These are phyloP conservation scores for Troglohyphantes excavatus DNA, from an alignment of 2,888 invertebrate species.

Conservation along the genomic window DNA sequence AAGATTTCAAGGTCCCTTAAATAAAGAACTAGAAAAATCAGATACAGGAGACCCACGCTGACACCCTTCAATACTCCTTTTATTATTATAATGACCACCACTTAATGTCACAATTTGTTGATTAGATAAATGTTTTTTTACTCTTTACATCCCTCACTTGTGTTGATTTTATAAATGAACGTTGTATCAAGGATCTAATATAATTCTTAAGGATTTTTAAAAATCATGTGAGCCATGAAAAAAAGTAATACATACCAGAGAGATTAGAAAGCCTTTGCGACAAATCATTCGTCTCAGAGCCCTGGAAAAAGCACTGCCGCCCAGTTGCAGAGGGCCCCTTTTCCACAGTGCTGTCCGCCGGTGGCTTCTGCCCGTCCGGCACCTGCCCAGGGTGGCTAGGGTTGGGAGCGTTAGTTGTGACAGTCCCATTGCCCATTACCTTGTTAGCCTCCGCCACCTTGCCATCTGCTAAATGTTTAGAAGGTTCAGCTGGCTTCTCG, in stretches of 20 bases:
- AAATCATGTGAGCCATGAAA: no score
- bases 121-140: no score
- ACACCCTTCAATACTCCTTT: no score
- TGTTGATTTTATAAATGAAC: no score
- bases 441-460: slow-evolving; percentile 64
- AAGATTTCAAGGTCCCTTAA: no score
- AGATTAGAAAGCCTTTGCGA: slow-evolving; percentile 41
- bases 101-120: no score
- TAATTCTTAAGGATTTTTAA: no score
- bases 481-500: slow-evolving; percentile 77
- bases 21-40: no score
- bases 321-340: slow-evolving; percentile 31
- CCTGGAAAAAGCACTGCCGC: slow-evolving; percentile 53
- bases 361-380: slow-evolving; percentile 34
- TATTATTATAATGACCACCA: no score
- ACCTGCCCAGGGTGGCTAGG: slow-evolving; percentile 45
- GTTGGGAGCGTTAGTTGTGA: slow-evolving; percentile 67
- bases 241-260: slow-evolving; percentile 44
- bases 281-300: slow-evolving; percentile 44
- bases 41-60: no score
- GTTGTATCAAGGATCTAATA: no score
- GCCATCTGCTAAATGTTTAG: slow-evolving; percentile 77
- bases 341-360: slow-evolving; percentile 2
- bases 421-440: slow-evolving; percentile 72
- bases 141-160: no score